Evolutionary conservation across 53 echinoderm and acorn worm species (phyloP).

Genomic region (Stichopus horrens): DNA sequence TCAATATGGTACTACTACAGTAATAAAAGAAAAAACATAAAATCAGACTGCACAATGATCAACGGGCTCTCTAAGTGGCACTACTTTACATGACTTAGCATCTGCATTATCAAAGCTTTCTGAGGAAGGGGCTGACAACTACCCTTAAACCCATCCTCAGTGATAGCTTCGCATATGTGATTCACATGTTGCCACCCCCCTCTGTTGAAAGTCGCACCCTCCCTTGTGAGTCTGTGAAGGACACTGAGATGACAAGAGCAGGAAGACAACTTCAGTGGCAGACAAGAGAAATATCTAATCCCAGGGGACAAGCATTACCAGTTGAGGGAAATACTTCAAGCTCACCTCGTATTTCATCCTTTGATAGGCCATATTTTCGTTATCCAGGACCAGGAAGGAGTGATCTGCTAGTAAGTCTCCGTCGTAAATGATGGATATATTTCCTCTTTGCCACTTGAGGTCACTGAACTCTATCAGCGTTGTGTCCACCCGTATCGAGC

Average conservation of each 20-base stretch:
- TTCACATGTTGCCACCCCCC: no score
- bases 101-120: no score
- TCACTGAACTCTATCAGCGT: slow-evolving; percentile 90
- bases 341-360: slow-evolving; percentile 87
- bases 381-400: slow-evolving; percentile 83
- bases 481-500: slow-evolving; percentile 78
- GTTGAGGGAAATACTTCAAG: not conserved
- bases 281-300: not conserved
- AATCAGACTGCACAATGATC: no score
- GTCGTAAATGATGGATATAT: slow-evolving; percentile 89
- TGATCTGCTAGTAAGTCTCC: slow-evolving; percentile 72
- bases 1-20: no score
- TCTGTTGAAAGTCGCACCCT: no score
- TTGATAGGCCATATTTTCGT: slow-evolving; percentile 81
- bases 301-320: not conserved
- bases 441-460: slow-evolving; percentile 89
- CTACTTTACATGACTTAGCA: no score
- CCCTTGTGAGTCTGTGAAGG: not conserved
- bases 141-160: no score
- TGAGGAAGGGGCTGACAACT: no score
- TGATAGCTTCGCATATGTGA: no score
- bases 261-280: not conserved
- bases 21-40: no score
- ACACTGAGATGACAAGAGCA: not conserved
- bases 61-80: no score